Conservation (phyloP, 1,140 invertebrate species). For the Atopsyche davidsoni region DNA sequence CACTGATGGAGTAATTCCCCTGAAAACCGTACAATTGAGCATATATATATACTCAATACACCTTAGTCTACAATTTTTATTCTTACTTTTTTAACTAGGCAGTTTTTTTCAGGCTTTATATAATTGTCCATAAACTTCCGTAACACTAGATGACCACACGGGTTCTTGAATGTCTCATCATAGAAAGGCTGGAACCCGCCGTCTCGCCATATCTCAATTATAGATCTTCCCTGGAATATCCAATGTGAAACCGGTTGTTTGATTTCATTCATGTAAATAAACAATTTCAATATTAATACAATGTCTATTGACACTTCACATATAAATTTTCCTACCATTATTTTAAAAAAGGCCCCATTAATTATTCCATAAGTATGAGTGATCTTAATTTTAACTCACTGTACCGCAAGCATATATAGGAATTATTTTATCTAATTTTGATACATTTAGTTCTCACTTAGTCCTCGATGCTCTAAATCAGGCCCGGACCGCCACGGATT, state of each 20-base stretch:
- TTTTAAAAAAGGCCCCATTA: no score
- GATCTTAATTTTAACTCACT: no score
- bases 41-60: not conserved
- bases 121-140: not conserved
- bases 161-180: constrained; percentile 3
- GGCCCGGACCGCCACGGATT: no score
- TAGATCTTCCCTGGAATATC: constrained; percentile 7
- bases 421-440: no score
- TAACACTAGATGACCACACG: not conserved
- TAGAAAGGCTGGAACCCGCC: constrained; percentile 13
- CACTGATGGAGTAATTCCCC: constrained; percentile 14
- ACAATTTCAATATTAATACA: not conserved
- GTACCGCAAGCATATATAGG: no score
- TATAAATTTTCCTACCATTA: not conserved
- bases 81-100: constrained; percentile 12
- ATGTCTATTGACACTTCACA: not conserved
- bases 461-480: no score
- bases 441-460: no score
- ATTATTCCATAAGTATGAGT: no score
- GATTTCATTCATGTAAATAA: not conserved
- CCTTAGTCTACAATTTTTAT: constrained; percentile 5
- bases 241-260: not conserved
- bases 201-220: constrained; percentile 10
- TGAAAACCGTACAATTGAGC: constrained; percentile 10
- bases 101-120: constrained; percentile 9